Conservation (phyloP, 2,888 invertebrate species). For the Ormyrus pomaceus region DNA sequence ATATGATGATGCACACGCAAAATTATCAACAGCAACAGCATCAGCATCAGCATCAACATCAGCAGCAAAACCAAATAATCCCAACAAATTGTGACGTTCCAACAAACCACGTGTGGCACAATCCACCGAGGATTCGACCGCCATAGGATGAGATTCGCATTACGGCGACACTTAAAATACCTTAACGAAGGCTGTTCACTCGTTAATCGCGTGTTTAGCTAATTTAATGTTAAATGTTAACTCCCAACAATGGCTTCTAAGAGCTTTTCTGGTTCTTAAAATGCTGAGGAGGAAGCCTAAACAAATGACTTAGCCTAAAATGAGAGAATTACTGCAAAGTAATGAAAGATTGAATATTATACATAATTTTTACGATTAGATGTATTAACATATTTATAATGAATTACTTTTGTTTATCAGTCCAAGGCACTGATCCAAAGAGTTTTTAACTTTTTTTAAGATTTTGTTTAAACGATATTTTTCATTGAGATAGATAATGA, state of each 20-base stretch:
- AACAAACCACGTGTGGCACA: constrained; percentile 72
- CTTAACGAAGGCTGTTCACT: constrained; percentile 73
- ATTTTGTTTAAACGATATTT: constrained; percentile 43
- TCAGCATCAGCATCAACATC: constrained; percentile 64
- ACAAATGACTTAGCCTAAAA: not conserved
- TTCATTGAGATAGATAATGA: constrained; percentile 43
- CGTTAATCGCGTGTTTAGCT: constrained; percentile 2
- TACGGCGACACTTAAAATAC: constrained; percentile 71
- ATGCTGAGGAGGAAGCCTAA: constrained; percentile 16
- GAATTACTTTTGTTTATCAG: constrained; percentile 50
- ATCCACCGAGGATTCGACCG: constrained; percentile 73
- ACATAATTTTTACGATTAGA: constrained; percentile 52
- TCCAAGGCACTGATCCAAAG: constrained; percentile 46
- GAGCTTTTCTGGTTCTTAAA: not conserved
- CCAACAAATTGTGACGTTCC: constrained; percentile 64
- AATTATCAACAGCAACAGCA: constrained; percentile 64
- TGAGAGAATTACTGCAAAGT: constrained; percentile 25
- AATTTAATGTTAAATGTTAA: constrained; percentile 5
- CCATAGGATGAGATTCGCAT: constrained; percentile 71
- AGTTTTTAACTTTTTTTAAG: constrained; percentile 54
- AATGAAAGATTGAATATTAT: constrained; percentile 47
- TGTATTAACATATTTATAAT: constrained; percentile 50
- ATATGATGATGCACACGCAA: constrained; percentile 59
- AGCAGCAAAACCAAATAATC: constrained; percentile 64
- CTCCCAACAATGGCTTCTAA: not conserved